Percentiles rank a stretch among this genome's conserved stretches.
phyloP scores from a whole-genome alignment of 2,113 vertebrate species.

The Pseudorhombus dupliciocellatus region DNA sequence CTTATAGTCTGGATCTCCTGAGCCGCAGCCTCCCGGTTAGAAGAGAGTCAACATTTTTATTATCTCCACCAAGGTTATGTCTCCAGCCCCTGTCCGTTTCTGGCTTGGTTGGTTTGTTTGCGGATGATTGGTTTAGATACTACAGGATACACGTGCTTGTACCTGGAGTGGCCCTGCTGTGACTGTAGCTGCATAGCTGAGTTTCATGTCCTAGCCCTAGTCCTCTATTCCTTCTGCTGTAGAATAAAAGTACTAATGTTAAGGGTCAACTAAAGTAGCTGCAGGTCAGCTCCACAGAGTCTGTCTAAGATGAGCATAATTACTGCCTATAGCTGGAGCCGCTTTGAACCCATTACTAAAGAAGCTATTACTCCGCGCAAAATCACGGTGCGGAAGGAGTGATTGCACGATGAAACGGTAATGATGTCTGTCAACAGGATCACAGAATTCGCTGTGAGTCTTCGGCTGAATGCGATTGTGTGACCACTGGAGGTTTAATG shows the following conservation, averaged over 20 bases:
- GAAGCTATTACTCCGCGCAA: conserved; percentile 45
- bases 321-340: conserved; percentile 20
- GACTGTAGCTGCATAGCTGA: not conserved
- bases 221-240: conserved; percentile 10
- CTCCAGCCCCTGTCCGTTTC: too few relatives aligned
- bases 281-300: conserved; percentile 24
- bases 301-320: conserved; percentile 44
- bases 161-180: not conserved
- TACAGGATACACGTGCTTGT: not conserved
- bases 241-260: not conserved
- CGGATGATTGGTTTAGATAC: conserved; percentile 6
- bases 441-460: conserved; percentile 50
- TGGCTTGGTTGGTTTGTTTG: too few relatives aligned
- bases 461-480: conserved; percentile 55
- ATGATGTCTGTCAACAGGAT: conserved; percentile 69
- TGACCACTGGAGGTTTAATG: conserved; percentile 57
- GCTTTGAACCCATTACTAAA: conserved; percentile 50
- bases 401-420: conserved; percentile 58
- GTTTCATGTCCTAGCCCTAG: not conserved
- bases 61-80: too few relatives aligned
- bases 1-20: too few relatives aligned
- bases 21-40: too few relatives aligned
- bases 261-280: conserved; percentile 13
- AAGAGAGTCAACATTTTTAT: too few relatives aligned
- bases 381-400: conserved; percentile 57